Base-by-base conservation (phyloP, 2,797 vertebrate species). In the Tragelaphus oryx region DNA sequence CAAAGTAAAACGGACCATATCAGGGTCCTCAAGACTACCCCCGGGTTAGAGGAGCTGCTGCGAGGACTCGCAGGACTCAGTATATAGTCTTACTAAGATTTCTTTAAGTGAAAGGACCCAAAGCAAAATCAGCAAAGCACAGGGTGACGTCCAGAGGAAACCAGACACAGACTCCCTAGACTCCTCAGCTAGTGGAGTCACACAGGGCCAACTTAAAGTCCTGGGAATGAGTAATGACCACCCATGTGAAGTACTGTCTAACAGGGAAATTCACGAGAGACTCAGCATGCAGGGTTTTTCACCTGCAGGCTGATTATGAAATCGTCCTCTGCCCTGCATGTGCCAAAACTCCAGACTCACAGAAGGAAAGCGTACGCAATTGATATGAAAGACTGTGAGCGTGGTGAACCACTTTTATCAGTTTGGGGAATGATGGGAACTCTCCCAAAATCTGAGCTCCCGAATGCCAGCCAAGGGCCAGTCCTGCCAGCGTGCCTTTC, bases 161-260 rank as follows among this genome's bases (percentile, higher is more conserved):
- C 4, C 14, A 74, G n/a, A 12, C 41, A 5, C 37, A 28, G 17
- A 12, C 22, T 59, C 33, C 41, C 26, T 0, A 16, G 81, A 48
- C 10, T 10, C 17, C 26, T n/a, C 6, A 26, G 14, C n/a, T 30
- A 1, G 4, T 7, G 0, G 33, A n/a, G 54, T 16, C 37, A 48
- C 9, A 3, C 1, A 4, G 33, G 46, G 50, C 16, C 4, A 26
- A 4, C 46, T 8, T 46, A 11, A 17, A 9, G 55, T 26, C 76
- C 76, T n/a, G 3, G 3, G 8, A 30, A 5, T 41, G 22, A 91
- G 10, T 52, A 71, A 33, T 0, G 5, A 22, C 59, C 8, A 13
- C 30, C 55, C 3, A 0, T 30, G 50, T 16, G n/a, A 54, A 26
- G 20, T 8, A 2, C 28, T 12, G 13, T 33, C 28, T 30, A 5